Evolutionary conservation across 2,888 invertebrate species (phyloP).

Genomic region (Gibbula magus): DNA sequence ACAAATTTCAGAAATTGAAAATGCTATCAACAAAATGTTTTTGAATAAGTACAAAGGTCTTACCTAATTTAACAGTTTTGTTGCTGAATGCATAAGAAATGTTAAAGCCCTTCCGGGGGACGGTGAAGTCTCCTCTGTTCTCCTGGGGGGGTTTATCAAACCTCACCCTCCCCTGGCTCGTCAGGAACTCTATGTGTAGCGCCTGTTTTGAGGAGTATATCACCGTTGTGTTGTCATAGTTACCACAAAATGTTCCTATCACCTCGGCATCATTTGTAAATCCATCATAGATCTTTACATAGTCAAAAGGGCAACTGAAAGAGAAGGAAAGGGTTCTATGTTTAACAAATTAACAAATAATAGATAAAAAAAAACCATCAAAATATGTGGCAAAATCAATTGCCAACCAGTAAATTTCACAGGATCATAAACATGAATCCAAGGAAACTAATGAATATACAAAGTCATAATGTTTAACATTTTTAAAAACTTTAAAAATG

Average conservation of each 20-base stretch:
- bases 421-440: no score
- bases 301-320: constrained; percentile 97
- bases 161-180: constrained; percentile 85
- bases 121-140: constrained; percentile 63
- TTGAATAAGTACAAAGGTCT: constrained; percentile 70
- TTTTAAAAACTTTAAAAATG: no score
- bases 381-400: no score
- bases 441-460: no score
- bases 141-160: constrained; percentile 59
- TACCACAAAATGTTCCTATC: constrained; percentile 97
- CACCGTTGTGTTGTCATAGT: constrained; percentile 95
- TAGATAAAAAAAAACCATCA: not conserved
- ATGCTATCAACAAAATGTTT: no score
- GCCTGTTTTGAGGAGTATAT: constrained; percentile 92
- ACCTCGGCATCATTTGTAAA: constrained; percentile 89
- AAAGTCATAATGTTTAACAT: no score
- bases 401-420: no score
- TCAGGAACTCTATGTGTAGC: constrained; percentile 92
- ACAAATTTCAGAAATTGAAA: no score
- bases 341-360: not conserved
- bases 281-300: constrained; percentile 97
- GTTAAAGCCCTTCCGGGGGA: constrained; percentile 97
- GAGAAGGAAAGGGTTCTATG: not conserved
- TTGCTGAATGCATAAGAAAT: constrained; percentile 99
- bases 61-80: constrained; percentile 97